phyloP scores from a whole-genome alignment of 1,140 invertebrate genomes.

The Macrobrachium nipponense region DNA sequence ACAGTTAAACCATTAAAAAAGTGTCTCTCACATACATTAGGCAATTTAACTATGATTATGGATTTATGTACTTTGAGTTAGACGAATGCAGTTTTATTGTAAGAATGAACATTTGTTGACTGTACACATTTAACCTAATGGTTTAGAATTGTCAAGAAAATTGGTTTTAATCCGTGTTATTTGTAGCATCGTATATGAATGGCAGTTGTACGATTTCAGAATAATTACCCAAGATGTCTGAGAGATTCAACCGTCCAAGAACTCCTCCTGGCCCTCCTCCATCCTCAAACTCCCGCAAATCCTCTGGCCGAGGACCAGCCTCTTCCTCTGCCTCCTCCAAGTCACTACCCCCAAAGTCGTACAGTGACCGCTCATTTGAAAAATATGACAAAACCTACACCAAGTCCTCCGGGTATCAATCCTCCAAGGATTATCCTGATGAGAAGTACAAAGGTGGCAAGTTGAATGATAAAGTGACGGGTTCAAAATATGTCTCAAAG shows the following conservation, averaged over 20 bases:
- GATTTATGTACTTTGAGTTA: no score
- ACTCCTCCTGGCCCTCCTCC: constrained; percentile 54
- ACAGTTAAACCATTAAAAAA: no score
- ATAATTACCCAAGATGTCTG: constrained; percentile 40
- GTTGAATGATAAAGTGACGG: constrained; percentile 47
- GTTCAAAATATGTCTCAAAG: constrained; percentile 21
- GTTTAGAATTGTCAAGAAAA: no score
- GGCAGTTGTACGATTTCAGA: no score
- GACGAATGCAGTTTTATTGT: no score
- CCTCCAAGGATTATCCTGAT: constrained; percentile 39
- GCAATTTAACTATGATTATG: no score
- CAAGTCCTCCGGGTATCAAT: constrained; percentile 21
- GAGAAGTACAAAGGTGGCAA: constrained; percentile 51
- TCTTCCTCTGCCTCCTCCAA: constrained; percentile 31
- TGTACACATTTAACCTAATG: no score
- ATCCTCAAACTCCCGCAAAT: constrained; percentile 30
- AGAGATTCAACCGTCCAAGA: constrained; percentile 40
- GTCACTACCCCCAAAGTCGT: constrained; percentile 23
- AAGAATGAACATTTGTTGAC: no score
- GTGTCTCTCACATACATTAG: no score
- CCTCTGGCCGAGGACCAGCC: constrained; percentile 19
- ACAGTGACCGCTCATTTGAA: constrained; percentile 18
- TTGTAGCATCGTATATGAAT: no score
- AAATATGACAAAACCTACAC: constrained; percentile 23
- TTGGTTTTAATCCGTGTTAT: no score